Percentiles rank a stretch among this genome's conserved stretches.
Evolutionary conservation across 2,113 vertebrate genomes (phyloP).

Genomic region (Chinchilla lanigera): DNA sequence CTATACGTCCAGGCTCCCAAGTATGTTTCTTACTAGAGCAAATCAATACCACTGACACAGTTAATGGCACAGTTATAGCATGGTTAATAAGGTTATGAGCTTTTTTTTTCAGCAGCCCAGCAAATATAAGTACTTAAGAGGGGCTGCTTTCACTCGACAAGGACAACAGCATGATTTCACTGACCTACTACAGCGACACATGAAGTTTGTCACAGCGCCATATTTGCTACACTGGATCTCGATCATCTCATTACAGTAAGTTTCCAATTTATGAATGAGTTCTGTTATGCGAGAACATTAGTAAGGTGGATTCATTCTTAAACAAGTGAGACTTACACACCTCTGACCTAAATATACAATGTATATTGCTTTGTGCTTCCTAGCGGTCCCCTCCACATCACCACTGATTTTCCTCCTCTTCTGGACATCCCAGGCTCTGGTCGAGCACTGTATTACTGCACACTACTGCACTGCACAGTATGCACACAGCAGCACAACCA

Average conservation of each 20-base stretch:
- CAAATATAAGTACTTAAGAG: not conserved
- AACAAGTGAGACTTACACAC: not conserved
- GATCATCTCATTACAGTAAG: not conserved
- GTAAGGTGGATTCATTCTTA: not conserved
- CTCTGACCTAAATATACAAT: not conserved
- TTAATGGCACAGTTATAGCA: not conserved
- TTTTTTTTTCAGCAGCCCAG: not conserved
- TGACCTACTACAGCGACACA: not conserved
- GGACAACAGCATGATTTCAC: not conserved
- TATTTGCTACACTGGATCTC: not conserved
- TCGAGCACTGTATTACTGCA: not conserved
- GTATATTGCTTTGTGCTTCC: not conserved
- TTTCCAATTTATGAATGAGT: not conserved
- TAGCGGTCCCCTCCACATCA: not conserved
- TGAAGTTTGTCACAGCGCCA: not conserved
- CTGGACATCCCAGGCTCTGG: not conserved
- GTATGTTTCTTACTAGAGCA: not conserved
- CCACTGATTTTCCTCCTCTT: not conserved
- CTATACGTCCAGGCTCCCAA: not conserved
- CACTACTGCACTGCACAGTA: not conserved
- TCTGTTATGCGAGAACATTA: not conserved
- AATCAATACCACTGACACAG: not conserved
- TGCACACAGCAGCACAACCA: not conserved
- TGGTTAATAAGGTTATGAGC: not conserved
- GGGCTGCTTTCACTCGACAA: not conserved